phyloP scores from a whole-genome alignment of 1,140 invertebrate species.

The Lordiphosa clarofinis region DNA sequence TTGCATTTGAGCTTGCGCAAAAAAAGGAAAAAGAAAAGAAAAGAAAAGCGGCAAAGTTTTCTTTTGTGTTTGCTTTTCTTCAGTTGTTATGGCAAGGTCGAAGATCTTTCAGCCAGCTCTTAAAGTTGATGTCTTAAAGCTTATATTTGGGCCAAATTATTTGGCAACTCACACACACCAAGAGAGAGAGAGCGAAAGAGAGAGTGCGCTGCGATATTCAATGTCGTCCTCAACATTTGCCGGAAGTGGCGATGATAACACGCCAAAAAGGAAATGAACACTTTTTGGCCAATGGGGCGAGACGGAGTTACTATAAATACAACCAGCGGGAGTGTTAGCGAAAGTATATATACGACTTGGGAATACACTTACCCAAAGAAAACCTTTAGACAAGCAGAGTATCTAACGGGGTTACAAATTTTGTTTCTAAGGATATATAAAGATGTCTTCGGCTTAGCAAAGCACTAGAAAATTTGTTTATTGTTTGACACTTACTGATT shows the following conservation, averaged over 20 bases:
- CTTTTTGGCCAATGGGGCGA: conserved; percentile 60
- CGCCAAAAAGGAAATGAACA: conserved; percentile 71
- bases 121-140: conserved; percentile 22
- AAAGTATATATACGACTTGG: neutral
- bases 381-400: too few relatives aligned
- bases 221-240: conserved; percentile 35
- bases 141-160: conserved; percentile 24
- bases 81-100: conserved; percentile 1
- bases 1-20: conserved; percentile 46
- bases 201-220: conserved; percentile 14
- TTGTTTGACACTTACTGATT: too few relatives aligned
- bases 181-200: too few relatives aligned
- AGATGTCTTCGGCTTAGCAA: too few relatives aligned
- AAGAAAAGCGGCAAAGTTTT: conserved; percentile 9
- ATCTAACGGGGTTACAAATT: too few relatives aligned
- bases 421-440: too few relatives aligned
- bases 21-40: conserved; percentile 1
- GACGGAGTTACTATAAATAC: conserved; percentile 37
- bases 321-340: conserved; percentile 13
- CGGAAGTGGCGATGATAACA: conserved; percentile 70
- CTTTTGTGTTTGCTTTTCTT: neutral
- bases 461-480: too few relatives aligned
- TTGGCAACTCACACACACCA: too few relatives aligned
- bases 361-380: neutral
- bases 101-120: neutral